Evolutionary conservation across 2,888 invertebrate species (phyloP), one percentile per base, ranked within the genome.

Genomic region (Drosophila neonasuta): DNA sequence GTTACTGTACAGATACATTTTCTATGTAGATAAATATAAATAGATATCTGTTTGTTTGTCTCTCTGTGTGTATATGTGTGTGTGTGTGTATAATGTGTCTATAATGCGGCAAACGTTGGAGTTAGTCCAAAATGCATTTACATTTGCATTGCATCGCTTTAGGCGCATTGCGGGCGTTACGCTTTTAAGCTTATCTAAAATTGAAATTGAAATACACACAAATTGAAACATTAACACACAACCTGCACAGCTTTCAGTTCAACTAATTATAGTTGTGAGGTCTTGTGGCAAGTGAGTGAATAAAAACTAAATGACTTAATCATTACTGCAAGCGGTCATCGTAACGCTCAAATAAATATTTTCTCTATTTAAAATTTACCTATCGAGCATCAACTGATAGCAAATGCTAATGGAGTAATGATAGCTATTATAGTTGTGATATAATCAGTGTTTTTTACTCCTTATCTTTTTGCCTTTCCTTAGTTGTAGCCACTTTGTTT

Each of bases 51-150:
- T 24, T 24, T 24, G 24, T 24, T 24, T 24, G 5, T 24, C 20
- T 20, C 5, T 24, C 24, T 24, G 24, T 24, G 5, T 13, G 13
- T 13, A 13, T 13, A 13, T 13, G 13, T 13, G 24, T 24, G 5
- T 24, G 24, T 24, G 24, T 2, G n/a, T 39, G 39, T 41, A 15
- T 41, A 41, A 41, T 41, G 36, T 65, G 68, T 68, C 74, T 80
- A 77, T 77, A 81, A 81, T 82, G 81, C 81, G 81, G 77, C 79
- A 84, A 79, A 69, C 58, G 77, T 81, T 80, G 81, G 81, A 84
- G 77, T 45, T 65, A 30, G 59, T 81, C 85, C 85, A 82, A 78
- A 68, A 77, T 77, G 68, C 74, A 80, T 82, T 80, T 78, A 68
- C 83, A 80, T 82, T 80, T 83, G 70, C 80, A 80, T 80, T 72